Base-by-base conservation (phyloP, 2,797 vertebrate genomes). In the Sebastes cheni region DNA sequence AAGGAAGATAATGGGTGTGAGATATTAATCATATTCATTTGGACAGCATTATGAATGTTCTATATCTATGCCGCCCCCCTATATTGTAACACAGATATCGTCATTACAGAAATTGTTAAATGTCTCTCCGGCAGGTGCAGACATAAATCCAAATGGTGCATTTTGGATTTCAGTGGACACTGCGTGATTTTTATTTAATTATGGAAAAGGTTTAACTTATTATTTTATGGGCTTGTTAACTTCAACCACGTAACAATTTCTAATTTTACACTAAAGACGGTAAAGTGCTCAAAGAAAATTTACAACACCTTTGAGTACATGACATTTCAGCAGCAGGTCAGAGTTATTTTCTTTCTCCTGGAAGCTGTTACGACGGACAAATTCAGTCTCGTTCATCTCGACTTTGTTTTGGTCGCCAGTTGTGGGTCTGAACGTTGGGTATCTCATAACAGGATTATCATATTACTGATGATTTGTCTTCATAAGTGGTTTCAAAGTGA, bases 401-500 rank as follows among this genome's bases (percentile, higher is more conserved):
- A 36, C 32, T 72, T 67, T 64, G 14, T 70, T 73, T 79, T n/a
- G 11, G 10, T 27, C 65, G 65, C 23, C 59, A 56, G 70, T 67
- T 16, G 1, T 65, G 39, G 8, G n/a, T 67, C 23, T 1, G 18
- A 67, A 8, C 27, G 18, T 77, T 12, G 22, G 22, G 13, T 22
- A 13, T 50, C 68, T 80, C 64, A 3, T 42, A 32, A 65, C 64
- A 30, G 73, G 62, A 81, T 80, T 54, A 29, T 81, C 69, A 9
- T 7, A 13, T 78, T 72, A 36, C n/a, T 46, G 60, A 56, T 30
- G 72, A 58, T 66, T 52, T 75, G 67, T 84, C 77, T 70, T 67
- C 61, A n/a, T 32, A 69, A 64, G 73, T 58, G 60, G 36, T 85
- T 88, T 82, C 79, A 88, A 81, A 82, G 56, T 14, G 58, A 58